These are phyloP conservation scores for Apostichopus parvimensis DNA, from an alignment of 35 echinoderm and acorn worm species.

Conservation along the genomic window DNA sequence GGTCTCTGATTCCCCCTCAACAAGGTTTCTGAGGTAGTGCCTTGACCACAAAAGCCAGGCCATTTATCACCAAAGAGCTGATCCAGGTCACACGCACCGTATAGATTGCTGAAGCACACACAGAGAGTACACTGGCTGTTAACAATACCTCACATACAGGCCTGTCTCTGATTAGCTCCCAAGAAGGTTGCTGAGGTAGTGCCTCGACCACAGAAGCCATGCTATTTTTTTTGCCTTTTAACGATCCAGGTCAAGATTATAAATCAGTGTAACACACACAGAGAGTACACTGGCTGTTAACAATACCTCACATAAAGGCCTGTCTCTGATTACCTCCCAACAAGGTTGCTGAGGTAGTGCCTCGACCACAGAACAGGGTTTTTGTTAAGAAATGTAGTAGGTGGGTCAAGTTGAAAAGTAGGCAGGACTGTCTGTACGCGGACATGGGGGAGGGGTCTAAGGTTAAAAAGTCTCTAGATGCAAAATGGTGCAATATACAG, in stretches of 20 bases:
- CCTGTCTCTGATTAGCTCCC: conserved; percentile 84
- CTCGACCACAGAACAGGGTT: conserved; percentile 82
- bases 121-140: no score
- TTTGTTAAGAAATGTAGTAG: no score
- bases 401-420: no score
- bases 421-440: no score
- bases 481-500: no score
- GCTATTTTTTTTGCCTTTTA: conserved; percentile 67
- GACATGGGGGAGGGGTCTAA: no score
- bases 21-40: conserved; percentile 89
- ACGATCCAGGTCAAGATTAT: conserved; percentile 68
- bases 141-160: conserved; percentile 76
- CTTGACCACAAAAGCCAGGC: conserved; percentile 83
- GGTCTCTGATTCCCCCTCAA: conserved; percentile 85
- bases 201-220: conserved; percentile 74
- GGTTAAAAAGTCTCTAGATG: no score
- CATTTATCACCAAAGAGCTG: no score
- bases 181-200: conserved; percentile 85
- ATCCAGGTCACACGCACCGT: no score
- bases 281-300: no score
- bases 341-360: conserved; percentile 89
- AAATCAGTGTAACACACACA: no score
- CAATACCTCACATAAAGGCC: conserved; percentile 84
- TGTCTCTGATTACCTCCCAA: conserved; percentile 87
- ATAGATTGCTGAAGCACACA: no score